A percentile compares a stretch with the other conserved stretches of the same genome.
Evolutionary conservation across 1,140 invertebrate genomes (phyloP).

Genomic region (Microplitis mediator): DNA sequence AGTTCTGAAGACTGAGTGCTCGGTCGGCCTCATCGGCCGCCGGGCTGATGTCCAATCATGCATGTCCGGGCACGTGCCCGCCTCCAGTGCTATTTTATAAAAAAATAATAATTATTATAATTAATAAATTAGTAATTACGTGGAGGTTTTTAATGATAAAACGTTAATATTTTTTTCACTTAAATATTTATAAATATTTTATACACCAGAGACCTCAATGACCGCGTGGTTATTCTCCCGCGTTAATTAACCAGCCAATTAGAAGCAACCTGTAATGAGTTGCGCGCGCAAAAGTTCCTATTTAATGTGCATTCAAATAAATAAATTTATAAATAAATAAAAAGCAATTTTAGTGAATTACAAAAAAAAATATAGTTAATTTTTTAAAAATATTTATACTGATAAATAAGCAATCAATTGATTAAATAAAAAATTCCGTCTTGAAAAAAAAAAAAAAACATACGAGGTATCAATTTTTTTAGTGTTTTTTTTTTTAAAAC

Average conservation of each 20-base stretch:
- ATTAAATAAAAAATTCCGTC: background rate
- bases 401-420: background rate
- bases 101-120: conserved; percentile 2
- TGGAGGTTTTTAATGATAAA: too few species aligned
- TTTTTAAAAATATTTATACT: too few species aligned
- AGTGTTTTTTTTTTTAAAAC: background rate
- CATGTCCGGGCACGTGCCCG: background rate
- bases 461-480: background rate
- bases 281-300: conserved; percentile 64
- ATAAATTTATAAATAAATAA: conserved; percentile 16
- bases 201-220: conserved; percentile 3
- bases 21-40: conserved; percentile 40
- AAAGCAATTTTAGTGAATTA: background rate
- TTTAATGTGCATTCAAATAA: conserved; percentile 33
- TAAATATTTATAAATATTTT: background rate
- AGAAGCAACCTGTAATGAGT: conserved; percentile 59
- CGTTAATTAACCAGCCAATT: conserved; percentile 61
- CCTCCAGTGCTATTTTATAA: background rate
- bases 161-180: too few species aligned
- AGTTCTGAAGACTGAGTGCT: conserved; percentile 11
- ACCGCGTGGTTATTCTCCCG: conserved; percentile 56
- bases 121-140: background rate
- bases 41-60: conserved; percentile 37
- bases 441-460: background rate
- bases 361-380: background rate